Evolutionary conservation across 23 tunicate species (phyloP).

Genomic region (Oikopleura vanhoeffeni): DNA sequence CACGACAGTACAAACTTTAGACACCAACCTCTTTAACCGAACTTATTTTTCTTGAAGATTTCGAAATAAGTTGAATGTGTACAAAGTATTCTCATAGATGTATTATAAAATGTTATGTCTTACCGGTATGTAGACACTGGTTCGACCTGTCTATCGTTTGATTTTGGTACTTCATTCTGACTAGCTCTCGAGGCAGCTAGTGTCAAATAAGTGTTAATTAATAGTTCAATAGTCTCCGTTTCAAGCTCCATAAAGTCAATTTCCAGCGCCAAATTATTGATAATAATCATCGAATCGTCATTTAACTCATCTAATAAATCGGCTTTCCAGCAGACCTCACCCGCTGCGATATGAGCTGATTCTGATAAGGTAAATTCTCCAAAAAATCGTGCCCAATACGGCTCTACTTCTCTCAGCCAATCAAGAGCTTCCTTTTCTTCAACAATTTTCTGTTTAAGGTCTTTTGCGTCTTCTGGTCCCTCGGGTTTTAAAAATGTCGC

Average conservation of each 20-base stretch:
- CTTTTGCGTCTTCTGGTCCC: not conserved
- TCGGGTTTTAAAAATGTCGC: not conserved
- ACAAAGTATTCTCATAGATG: no score
- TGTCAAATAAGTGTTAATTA: not conserved
- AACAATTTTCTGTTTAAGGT: not conserved
- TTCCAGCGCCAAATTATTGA: conserved; percentile 6
- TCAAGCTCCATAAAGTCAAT: not conserved
- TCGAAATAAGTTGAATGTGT: no score
- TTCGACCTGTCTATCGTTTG: not conserved
- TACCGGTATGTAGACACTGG: conserved; percentile 9
- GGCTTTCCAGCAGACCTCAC: not conserved
- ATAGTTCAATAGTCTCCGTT: not conserved
- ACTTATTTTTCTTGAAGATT: no score
- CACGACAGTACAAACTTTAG: no score
- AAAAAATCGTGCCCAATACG: not conserved
- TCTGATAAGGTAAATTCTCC: not conserved
- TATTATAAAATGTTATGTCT: no score
- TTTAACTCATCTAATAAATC: not conserved
- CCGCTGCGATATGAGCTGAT: not conserved
- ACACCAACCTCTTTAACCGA: no score
- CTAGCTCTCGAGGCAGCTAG: not conserved
- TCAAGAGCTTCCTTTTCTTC: not conserved
- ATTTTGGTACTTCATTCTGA: not conserved
- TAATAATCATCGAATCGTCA: not conserved
- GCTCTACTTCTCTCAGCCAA: not conserved